Percentiles rank a stretch among this genome's conserved stretches.
phyloP scores from a whole-genome alignment of 2,113 vertebrate species.

The Stegastes partitus region DNA sequence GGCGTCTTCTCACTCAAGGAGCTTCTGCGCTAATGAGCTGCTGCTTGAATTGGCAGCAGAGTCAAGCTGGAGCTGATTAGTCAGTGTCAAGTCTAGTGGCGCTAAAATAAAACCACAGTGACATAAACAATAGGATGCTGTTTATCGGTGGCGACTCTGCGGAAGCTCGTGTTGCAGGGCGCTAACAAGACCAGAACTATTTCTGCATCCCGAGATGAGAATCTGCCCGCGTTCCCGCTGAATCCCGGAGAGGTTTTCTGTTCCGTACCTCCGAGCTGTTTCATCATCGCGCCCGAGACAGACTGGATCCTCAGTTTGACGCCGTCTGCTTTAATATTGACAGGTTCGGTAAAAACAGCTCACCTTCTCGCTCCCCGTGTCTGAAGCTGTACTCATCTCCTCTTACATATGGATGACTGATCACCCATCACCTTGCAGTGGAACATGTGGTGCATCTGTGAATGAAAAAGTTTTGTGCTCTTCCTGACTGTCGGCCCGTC shows the following conservation, averaged over 20 bases:
- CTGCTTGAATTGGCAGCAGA: slow-evolving; percentile 15
- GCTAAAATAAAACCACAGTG: neutral
- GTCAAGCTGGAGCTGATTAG: slow-evolving; percentile 1
- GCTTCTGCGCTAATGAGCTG: slow-evolving; percentile 29
- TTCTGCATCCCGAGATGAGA: neutral
- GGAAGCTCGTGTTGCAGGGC: neutral
- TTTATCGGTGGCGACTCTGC: neutral
- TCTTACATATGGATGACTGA: neutral
- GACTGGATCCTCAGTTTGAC: slow-evolving; percentile 23
- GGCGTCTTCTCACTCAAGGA: neutral
- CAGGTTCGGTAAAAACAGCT: slow-evolving; percentile 24
- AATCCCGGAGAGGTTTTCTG: neutral
- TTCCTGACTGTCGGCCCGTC: neutral
- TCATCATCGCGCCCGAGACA: slow-evolving; percentile 26
- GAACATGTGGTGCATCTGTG: neutral
- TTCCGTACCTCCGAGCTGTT: slow-evolving; percentile 11
- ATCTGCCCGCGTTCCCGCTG: neutral
- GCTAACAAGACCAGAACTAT: neutral
- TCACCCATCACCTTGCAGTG: neutral
- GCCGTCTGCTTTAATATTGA: slow-evolving; percentile 43
- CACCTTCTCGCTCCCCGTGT: neutral
- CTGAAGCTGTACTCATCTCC: neutral
- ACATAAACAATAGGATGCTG: neutral
- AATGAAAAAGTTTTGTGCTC: neutral
- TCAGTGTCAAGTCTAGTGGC: neutral